Evolutionary conservation across 2,888 invertebrate species (phyloP).

Genomic region (Trachelus tabidus): DNA sequence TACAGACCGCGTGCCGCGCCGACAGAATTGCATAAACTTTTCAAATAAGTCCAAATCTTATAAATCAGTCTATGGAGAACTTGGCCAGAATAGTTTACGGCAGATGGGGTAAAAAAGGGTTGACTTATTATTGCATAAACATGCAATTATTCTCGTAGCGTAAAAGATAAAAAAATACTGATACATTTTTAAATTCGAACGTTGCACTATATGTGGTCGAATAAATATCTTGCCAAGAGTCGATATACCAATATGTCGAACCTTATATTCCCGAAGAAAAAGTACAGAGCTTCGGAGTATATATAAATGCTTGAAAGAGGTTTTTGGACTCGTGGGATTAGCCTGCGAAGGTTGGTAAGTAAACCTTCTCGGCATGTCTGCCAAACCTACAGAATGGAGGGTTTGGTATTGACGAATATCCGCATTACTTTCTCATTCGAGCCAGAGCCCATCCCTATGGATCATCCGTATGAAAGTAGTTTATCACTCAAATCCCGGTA

Average conservation of each 20-base stretch:
- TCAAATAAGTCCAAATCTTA: constrained; percentile 56
- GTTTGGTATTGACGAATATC: constrained; percentile 19
- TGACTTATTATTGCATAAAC: not conserved
- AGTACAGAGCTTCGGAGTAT: not conserved
- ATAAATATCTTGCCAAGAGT: not conserved
- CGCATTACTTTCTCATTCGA: constrained; percentile 24
- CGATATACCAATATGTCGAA: not conserved
- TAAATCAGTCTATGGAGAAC: constrained; percentile 39
- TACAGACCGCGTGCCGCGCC: constrained; percentile 35
- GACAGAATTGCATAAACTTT: constrained; percentile 58
- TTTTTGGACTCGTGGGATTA: not conserved
- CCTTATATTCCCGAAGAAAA: not conserved
- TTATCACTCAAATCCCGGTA: constrained; percentile 14
- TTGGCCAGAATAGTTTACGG: not conserved
- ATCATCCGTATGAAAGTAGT: constrained; percentile 22
- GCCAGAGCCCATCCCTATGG: constrained; percentile 11
- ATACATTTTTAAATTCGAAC: not conserved
- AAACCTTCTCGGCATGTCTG: not conserved
- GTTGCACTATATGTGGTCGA: not conserved
- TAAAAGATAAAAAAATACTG: not conserved
- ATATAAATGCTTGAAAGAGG: not conserved
- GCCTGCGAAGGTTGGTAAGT: not conserved
- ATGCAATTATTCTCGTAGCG: not conserved
- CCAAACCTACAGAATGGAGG: not conserved
- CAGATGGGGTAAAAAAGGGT: not conserved